Base-by-base conservation (phyloP, 2,797 vertebrate species). In the Premnoplex brunnescens region DNA sequence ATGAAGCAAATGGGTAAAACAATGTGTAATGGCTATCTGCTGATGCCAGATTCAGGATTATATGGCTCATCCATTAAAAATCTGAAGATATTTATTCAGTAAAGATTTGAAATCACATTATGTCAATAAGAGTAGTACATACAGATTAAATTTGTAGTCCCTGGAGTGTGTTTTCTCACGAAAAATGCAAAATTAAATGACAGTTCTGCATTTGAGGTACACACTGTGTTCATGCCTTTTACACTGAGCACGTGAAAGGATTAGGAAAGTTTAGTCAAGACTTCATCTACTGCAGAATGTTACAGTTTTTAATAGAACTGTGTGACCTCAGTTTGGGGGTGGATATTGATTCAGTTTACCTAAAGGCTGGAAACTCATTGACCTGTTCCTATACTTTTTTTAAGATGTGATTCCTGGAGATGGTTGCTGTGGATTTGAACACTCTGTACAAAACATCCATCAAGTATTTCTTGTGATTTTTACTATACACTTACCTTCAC, bases 181-280 rank as follows among this genome's bases (percentile, higher is more conserved):
- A 63, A 67, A 96, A 94, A 80, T 43, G 32, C 41, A 83, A 88
- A 93, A 91, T 87, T 89, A 94, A 96, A 85, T 67, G 24, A 67
- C 68, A 71, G 12, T 44, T 94, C 48, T 91, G 68, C 27, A 59
- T 89, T 71, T 71, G 52, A 82, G 41, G 44, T 76, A 73, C 39
- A 78, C 27, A 17, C 14, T 43, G 36, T 78, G 21, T 85, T 75
- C 54, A 22, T 68, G 46, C 14, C 30, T 72, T 60, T 39, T 78
- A 76, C 27, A 55, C 16, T 5, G 28, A 67, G 27, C 26, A 44
- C 67, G 43, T 27, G 30, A 81, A 75, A 91, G 8, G 54, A 62
- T 58, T 68, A 81, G 76, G 23, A 66, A 81, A 84, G n/a, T 11
- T 82, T 52, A 72, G 36, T 79, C 67, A 60, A 60, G 62, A 48